Percentiles rank a stretch among this genome's conserved stretches.
Conservation (phyloP, 2,113 vertebrate genomes). For the Alexandromys fortis region DNA sequence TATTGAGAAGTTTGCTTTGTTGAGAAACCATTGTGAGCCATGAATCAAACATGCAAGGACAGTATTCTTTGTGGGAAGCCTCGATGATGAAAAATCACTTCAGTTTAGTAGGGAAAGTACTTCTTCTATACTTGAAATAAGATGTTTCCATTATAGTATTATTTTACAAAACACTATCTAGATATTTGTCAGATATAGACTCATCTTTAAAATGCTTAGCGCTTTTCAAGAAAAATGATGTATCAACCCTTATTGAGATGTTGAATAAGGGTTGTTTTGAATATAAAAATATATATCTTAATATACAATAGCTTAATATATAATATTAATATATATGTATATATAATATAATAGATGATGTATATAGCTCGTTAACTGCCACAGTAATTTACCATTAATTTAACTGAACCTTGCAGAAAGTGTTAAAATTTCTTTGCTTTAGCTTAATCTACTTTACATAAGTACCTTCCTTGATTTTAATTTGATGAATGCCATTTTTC, state of each 20-base stretch:
- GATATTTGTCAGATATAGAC: neutral
- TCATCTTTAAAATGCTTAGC: neutral
- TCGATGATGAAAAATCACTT: neutral
- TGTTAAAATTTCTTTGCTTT: slow-evolving; percentile 21
- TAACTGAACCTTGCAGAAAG: neutral
- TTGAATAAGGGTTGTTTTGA: neutral
- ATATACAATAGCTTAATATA: neutral
- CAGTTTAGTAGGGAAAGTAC: slow-evolving; percentile 7
- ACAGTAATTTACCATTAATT: neutral
- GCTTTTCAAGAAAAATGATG: neutral
- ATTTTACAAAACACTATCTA: neutral
- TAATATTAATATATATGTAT: no score
- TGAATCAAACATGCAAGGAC: neutral
- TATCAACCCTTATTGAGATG: neutral
- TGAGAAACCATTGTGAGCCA: neutral
- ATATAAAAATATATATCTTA: neutral
- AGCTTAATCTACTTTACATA: neutral
- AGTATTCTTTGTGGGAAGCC: neutral
- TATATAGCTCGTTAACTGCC: neutral
- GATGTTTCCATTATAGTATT: neutral
- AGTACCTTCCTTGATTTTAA: neutral
- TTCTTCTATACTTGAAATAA: neutral
- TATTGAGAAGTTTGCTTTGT: neutral
- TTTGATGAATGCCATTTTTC: neutral
- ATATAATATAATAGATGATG: neutral